Base-by-base conservation (phyloP, 2,888 invertebrate species). In the Hirtodrosophila confusa region DNA sequence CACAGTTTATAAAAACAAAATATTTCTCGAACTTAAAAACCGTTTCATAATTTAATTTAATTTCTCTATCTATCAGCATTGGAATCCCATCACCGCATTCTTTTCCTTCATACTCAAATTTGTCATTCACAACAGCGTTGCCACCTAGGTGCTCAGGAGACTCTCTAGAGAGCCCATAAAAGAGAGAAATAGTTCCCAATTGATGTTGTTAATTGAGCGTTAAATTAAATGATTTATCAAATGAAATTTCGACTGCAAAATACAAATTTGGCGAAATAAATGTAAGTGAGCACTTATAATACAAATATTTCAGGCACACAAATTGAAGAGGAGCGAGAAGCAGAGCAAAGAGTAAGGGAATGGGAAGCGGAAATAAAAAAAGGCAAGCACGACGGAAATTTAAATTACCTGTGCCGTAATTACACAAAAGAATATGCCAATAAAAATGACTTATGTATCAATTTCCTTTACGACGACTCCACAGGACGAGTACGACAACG, bases 361-460 rank as follows among this genome's bases (percentile, higher is more conserved):
- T 17, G 7, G 33, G 54, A 48, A 44, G 12, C 5, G n/a, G 12
- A 2, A 29, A 6, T 10, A 36, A 17, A 39, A 24, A 39, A 41
- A 51, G n/a, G 35, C 68, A 50, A 24, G 29, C 45, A 27, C 12
- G 12, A 12, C n/a, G 63, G 78, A 83, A 83, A 87, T 87, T 80
- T 78, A 84, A 84, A 84, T 84, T 84, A 84, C 86, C 85, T 79
- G 84, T 65, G 68, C 74, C 73, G 80, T 86, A 88, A 85, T 88
- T 88, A 85, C 87, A 82, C 86, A 85, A 79, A 78, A 79, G 80
- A 82, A 85, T 75, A 88, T 88, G 89, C 86, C 87, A 87, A 89
- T 87, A 87, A 87, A 87, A 87, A 87, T 87, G 87, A 87, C 88
- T 89, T 88, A 87, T 87, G 89, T 89, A 87, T 89, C 87, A 87